Base-by-base conservation (phyloP, 2,888 invertebrate genomes). In the Dromius quadrimaculatus region DNA sequence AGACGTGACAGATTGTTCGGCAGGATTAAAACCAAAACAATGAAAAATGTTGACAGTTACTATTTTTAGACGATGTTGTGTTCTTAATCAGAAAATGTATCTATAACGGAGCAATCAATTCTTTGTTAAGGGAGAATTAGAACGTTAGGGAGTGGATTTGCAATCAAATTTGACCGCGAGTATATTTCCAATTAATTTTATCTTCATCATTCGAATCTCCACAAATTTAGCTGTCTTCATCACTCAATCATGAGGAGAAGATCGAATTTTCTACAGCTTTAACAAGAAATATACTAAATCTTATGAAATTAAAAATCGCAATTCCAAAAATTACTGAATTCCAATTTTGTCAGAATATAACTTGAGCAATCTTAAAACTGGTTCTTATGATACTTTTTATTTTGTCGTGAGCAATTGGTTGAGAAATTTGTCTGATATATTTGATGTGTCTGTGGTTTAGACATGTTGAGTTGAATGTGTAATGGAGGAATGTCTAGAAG, bases 21-120 rank as follows among this genome's bases (percentile, higher is more conserved):
- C 59, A 19, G 41, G 57, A 59, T 68, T 68, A 68, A 57, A 54
- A 68, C 57, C 57, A 68, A 68, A 68, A 68, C 57, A 68, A 57
- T 68, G 68, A 68, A 68, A 57, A 57, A 68, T 68, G 59, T 68
- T 13, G 45, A 32, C 32, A 54, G 36, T 32, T 23, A 57, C 54
- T 68, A 59, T 68, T 59, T 68, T 59, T 65, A 65, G 65, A 65
- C 20, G 22, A 45, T 64, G 54, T 65, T 54, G 22, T 36, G 54
- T 54, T 32, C 50, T 32, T 50, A 65, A 47, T 54, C 47, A 65
- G 22, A 65, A 65, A 65, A 28, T 65, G 36, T 50, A 64, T 64
- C 64, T 61, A 36, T 54, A 22, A 65, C 22, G 13, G 8, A n/a
- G 41, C 13, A 62, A 62, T 62, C 41, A 22, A n/a, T 41, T 4